phyloP scores from a whole-genome alignment of 2,113 vertebrate genomes.

The Trachemys scripta region DNA sequence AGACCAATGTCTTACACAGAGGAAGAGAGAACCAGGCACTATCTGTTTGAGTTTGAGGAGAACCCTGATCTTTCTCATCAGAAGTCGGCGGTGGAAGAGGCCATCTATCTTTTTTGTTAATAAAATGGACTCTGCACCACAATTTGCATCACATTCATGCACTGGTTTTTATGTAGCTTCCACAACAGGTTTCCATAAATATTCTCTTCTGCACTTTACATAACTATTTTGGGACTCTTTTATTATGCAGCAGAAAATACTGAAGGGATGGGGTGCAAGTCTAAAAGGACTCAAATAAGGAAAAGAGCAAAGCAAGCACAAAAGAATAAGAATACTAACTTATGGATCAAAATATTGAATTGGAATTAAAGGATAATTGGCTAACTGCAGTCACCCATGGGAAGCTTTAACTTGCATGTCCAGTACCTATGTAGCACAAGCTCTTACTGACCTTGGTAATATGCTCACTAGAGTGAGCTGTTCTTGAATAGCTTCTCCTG shows the following conservation, averaged over 20 bases:
- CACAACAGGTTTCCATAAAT: accelerated
- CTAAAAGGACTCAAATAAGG: neutral
- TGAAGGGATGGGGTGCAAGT: neutral
- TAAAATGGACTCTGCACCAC: neutral
- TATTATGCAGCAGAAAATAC: accelerated
- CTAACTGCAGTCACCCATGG: neutral
- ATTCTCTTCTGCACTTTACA: neutral
- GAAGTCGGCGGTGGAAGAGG: neutral
- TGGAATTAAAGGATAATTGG: neutral
- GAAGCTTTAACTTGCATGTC: neutral
- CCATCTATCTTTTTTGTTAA: neutral
- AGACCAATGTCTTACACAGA: neutral
- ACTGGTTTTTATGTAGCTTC: neutral
- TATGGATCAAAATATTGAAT: neutral
- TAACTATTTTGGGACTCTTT: neutral
- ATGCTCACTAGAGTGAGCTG: neutral
- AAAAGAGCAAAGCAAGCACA: neutral
- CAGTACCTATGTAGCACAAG: neutral
- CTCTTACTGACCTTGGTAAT: neutral
- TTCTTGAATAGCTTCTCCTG: neutral
- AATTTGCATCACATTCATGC: accelerated
- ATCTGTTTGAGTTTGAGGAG: neutral
- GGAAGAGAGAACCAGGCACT: neutral
- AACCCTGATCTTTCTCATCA: neutral
- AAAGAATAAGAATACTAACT: neutral